Conservation (phyloP, 2,113 vertebrate genomes). For the Oreochromis tanganicae region DNA sequence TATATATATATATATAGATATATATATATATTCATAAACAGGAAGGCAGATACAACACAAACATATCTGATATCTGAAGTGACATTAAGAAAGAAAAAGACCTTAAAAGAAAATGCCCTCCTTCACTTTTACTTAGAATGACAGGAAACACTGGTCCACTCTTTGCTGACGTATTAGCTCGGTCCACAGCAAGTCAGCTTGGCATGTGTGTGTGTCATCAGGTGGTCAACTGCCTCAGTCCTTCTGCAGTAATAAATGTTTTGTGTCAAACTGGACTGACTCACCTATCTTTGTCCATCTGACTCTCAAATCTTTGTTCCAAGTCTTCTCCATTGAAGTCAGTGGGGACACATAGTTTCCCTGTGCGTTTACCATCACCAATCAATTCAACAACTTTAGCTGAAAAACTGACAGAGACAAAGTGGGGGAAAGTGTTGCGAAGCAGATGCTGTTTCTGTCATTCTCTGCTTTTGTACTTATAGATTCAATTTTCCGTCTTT, state of each 20-base stretch:
- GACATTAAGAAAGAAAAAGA: not conserved
- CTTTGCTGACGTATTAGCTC: not conserved
- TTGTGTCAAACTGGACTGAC: not conserved
- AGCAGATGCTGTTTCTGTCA: conserved; percentile 10
- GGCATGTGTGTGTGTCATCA: not conserved
- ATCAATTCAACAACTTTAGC: conserved; percentile 52
- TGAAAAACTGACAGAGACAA: conserved; percentile 11
- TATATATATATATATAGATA: no score
- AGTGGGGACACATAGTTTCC: not conserved
- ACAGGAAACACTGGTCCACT: not conserved
- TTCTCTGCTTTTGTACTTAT: conserved; percentile 19
- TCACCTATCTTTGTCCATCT: not conserved
- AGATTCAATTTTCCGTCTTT: conserved; percentile 18
- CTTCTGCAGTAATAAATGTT: not conserved
- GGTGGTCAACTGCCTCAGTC: not conserved
- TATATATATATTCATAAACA: not conserved
- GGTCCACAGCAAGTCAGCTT: not conserved
- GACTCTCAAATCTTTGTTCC: not conserved
- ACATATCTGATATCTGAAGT: not conserved
- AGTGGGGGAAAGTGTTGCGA: not conserved
- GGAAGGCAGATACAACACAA: not conserved
- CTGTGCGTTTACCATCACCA: conserved; percentile 21
- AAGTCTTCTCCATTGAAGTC: not conserved
- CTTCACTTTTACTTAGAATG: not conserved
- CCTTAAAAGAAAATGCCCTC: not conserved